phyloP scores from a whole-genome alignment of 2,797 vertebrate genomes.

The Dermochelys coriacea region DNA sequence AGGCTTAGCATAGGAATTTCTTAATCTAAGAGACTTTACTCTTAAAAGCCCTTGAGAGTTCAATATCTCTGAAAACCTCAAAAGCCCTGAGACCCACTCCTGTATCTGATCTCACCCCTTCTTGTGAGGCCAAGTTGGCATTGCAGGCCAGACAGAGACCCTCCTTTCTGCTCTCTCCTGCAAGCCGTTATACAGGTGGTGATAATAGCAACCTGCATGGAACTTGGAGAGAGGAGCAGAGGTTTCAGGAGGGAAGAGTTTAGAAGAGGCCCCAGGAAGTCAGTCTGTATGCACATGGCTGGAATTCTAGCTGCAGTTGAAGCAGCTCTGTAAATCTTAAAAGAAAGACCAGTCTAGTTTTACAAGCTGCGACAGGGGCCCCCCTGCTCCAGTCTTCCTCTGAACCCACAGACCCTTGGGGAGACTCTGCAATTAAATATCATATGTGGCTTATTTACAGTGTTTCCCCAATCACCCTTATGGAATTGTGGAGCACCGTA shows the following conservation, averaged over 20 bases:
- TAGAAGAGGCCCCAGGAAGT: background rate
- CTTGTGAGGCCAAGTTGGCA: background rate
- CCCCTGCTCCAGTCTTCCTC: background rate
- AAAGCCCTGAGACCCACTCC: accelerated
- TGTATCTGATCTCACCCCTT: background rate
- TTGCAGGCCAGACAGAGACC: background rate
- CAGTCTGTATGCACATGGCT: background rate
- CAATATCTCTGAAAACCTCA: no score
- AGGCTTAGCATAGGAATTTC: background rate
- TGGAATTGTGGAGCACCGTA: background rate
- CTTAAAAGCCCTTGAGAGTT: background rate
- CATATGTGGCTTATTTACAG: background rate
- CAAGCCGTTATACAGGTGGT: background rate
- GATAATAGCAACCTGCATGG: background rate
- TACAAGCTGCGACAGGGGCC: background rate
- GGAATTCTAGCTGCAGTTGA: background rate
- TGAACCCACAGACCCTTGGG: background rate
- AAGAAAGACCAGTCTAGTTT: background rate
- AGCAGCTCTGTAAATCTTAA: background rate
- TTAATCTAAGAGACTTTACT: background rate
- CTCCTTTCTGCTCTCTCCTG: background rate
- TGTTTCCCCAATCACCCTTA: background rate
- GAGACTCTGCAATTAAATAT: background rate
- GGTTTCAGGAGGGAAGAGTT: background rate
- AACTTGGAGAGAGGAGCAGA: background rate